A percentile compares a stretch with the other conserved stretches of the same genome.
These are phyloP conservation scores for Atta colombica DNA, from an alignment of 1,140 invertebrate genomes.

Conservation along the genomic window DNA sequence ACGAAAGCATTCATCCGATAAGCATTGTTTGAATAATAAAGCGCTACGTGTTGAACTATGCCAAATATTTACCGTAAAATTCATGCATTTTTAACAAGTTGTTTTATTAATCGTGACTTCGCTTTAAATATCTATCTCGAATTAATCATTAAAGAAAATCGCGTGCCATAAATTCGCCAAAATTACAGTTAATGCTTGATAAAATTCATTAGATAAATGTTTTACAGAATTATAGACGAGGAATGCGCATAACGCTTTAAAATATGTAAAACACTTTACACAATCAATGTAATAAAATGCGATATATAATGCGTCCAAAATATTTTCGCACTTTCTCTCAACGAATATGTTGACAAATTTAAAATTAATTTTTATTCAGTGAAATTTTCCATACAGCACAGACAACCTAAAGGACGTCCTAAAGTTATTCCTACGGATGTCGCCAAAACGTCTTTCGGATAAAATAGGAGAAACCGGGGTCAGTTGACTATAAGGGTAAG, in stretches of 20 bases:
- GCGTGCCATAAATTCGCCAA: constrained; percentile 46
- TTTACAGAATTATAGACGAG: constrained; percentile 34
- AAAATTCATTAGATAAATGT: constrained; percentile 33
- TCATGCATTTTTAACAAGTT: constrained; percentile 52
- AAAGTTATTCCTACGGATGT: no score
- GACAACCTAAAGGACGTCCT: no score
- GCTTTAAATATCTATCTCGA: constrained; percentile 28
- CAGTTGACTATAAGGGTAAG: no score
- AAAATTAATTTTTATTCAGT: constrained; percentile 5
- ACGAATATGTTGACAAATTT: not conserved
- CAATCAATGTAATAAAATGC: not conserved
- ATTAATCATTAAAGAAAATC: constrained; percentile 45
- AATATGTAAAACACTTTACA: constrained; percentile 6
- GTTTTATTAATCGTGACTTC: constrained; percentile 50
- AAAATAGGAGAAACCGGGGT: no score
- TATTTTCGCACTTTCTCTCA: not conserved
- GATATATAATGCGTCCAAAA: not conserved
- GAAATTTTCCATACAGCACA: not conserved
- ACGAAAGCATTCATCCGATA: constrained; percentile 22
- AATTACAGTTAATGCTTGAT: constrained; percentile 25
- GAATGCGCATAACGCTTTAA: constrained; percentile 16
- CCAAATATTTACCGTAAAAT: constrained; percentile 49
- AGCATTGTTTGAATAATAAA: constrained; percentile 54
- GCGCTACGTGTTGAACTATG: constrained; percentile 28
- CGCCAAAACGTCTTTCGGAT: no score